phyloP scores from a whole-genome alignment of 2,797 vertebrate genomes.

The Poeciliopsis presidionis region DNA sequence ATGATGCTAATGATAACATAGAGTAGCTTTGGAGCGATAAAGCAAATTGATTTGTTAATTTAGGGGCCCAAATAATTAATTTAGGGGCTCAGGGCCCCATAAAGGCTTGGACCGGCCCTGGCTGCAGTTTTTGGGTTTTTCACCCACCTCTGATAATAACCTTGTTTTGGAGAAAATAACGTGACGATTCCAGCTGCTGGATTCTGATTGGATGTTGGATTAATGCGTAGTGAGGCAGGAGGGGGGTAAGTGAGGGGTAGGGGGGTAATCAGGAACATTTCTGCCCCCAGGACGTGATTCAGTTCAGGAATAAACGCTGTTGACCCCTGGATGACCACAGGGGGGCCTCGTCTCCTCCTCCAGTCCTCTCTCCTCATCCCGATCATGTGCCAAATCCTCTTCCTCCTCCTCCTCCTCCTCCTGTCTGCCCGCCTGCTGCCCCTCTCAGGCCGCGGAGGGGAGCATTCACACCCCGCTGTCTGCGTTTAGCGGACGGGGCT shows the following conservation, averaged over 20 bases:
- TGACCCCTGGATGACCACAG: conserved; percentile 42
- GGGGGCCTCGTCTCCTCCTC: conserved; percentile 47
- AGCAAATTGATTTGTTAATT: too few relatives aligned
- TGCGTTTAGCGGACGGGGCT: conserved; percentile 68
- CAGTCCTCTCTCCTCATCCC: conserved; percentile 60
- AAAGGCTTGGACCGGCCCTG: too few relatives aligned
- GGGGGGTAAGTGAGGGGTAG: too few relatives aligned
- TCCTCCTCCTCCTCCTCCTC: conserved; percentile 10
- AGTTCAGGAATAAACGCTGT: conserved; percentile 16
- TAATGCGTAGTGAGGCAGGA: neutral
- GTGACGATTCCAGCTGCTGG: neutral
- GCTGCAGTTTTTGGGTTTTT: too few relatives aligned
- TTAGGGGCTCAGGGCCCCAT: too few relatives aligned
- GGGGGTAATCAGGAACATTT: too few relatives aligned
- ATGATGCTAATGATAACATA: too few relatives aligned
- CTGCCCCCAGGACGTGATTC: conserved; percentile 16
- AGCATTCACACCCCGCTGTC: conserved; percentile 73
- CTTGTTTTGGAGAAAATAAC: neutral
- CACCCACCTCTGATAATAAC: too few relatives aligned
- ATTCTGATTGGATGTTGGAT: neutral
- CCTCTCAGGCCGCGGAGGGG: conserved; percentile 62
- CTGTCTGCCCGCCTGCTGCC: conserved; percentile 65
- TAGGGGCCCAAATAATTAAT: too few relatives aligned
- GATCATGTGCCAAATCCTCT: conserved; percentile 53
- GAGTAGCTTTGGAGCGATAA: too few relatives aligned